phyloP scores from a whole-genome alignment of 2,113 vertebrate genomes.

The Alethe diademata region DNA sequence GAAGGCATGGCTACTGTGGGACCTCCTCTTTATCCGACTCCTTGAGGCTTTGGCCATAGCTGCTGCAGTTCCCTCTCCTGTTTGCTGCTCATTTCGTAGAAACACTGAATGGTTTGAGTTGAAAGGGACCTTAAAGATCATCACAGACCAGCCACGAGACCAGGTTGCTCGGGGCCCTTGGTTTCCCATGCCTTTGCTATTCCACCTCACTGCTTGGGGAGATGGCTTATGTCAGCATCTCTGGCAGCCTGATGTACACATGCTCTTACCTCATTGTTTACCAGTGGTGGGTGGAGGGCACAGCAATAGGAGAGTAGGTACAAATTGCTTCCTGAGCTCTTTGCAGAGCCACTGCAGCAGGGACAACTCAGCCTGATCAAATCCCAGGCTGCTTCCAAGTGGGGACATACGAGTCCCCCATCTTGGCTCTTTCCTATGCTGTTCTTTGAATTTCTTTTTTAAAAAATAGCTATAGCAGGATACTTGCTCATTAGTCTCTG shows the following conservation, averaged over 20 bases:
- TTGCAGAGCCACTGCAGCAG: neutral
- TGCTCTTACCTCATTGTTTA: constrained; percentile 26
- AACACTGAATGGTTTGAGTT: neutral
- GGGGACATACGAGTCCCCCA: neutral
- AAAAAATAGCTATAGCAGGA: neutral
- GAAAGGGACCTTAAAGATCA: neutral
- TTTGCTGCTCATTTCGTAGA: neutral
- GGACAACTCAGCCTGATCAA: neutral
- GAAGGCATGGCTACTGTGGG: neutral
- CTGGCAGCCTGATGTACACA: neutral
- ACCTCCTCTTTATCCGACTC: neutral
- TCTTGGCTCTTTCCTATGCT: neutral
- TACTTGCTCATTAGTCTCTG: neutral
- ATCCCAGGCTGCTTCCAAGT: neutral
- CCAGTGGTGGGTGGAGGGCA: constrained; percentile 12
- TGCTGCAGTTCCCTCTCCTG: neutral
- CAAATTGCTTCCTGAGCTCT: neutral
- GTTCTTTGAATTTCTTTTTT: neutral
- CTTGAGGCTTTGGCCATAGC: rapidly evolving
- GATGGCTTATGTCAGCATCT: constrained; percentile 29
- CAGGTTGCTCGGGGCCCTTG: neutral
- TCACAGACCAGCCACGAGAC: neutral
- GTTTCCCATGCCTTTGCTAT: neutral
- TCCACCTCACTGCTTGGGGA: neutral
- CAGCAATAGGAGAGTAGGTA: neutral